phyloP scores from a whole-genome alignment of 2,888 invertebrate species.

The Cosmorhoe ocellata region DNA sequence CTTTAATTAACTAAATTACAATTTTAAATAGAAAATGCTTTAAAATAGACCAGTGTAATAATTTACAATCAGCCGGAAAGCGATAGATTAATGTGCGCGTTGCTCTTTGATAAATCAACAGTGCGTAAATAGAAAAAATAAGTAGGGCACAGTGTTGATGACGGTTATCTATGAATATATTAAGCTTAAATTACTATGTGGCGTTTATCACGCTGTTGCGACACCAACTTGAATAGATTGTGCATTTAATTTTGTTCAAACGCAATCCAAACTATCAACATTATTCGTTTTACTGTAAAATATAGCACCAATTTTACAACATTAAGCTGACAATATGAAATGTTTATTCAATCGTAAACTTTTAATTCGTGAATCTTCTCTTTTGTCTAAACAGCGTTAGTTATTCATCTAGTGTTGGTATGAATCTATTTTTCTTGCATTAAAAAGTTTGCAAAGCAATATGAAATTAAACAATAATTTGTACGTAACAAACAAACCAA shows the following conservation, averaged over 20 bases:
- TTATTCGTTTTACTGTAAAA: background rate
- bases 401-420: too few relatives aligned
- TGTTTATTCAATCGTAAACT: background rate
- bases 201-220: constrained; percentile 19
- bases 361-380: too few relatives aligned
- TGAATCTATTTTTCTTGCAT: background rate
- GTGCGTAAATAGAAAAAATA: constrained; percentile 26
- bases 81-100: constrained; percentile 14
- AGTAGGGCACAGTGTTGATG: constrained; percentile 24
- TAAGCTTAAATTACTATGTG: constrained; percentile 24
- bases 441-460: constrained; percentile 2
- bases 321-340: background rate
- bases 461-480: constrained; percentile 4
- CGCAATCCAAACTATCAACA: background rate
- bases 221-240: constrained; percentile 13
- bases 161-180: constrained; percentile 25
- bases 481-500: constrained; percentile 1
- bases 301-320: background rate
- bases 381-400: too few relatives aligned
- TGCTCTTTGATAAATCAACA: constrained; percentile 27
- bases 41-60: constrained; percentile 19
- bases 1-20: constrained; percentile 36
- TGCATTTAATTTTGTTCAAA: constrained; percentile 9
- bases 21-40: constrained; percentile 26
- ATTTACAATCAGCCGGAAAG: constrained; percentile 20